Base-by-base conservation (phyloP, 2,797 vertebrate genomes). In the Hoplostethus atlanticus region DNA sequence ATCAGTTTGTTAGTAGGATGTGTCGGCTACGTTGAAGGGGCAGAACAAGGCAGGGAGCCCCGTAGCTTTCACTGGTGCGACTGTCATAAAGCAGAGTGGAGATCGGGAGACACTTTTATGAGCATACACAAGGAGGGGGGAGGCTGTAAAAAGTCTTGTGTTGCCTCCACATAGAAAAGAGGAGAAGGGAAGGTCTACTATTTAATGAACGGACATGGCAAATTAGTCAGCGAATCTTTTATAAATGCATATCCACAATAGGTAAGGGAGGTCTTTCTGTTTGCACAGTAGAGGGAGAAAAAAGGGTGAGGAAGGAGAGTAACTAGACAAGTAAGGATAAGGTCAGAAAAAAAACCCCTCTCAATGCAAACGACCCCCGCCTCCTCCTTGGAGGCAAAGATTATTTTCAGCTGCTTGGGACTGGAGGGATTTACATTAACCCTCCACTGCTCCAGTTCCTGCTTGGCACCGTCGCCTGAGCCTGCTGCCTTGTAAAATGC, bases 351-450 rank as follows among this genome's bases (percentile, higher is more conserved):
- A 71, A 76, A 58, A 73, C 1, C 57, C 53, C 44, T 74, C 68
- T 79, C 34, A 77, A 40, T 58, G 60, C 61, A 68, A 73, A 54
- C 6, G 34, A 65, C 44, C 64, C 58, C 55, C 3, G 38, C 75
- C 52, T 28, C 25, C 51, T 71, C 71, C 60, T 62, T 65, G 62
- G 57, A 84, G 77, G 80, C 81, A 80, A 86, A 89, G 86, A 91
- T 93, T 85, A 91, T 87, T 91, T 90, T 92, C 88, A 91, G 90
- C 87, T 89, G 83, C 73, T 83, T 10, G 36, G 79, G 85, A 85
- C 84, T 80, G 72, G 66, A 74, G 85, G 86, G 89, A 91, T 93
- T 92, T 91, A 83, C 72, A 73, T 90, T 71, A 91, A 91, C 85
- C 81, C 87, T 81, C 53, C 88, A 76, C 80, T 81, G 74, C 56